Evolutionary conservation across 2,113 vertebrate species (phyloP).

Genomic region (Lepus americanus): DNA sequence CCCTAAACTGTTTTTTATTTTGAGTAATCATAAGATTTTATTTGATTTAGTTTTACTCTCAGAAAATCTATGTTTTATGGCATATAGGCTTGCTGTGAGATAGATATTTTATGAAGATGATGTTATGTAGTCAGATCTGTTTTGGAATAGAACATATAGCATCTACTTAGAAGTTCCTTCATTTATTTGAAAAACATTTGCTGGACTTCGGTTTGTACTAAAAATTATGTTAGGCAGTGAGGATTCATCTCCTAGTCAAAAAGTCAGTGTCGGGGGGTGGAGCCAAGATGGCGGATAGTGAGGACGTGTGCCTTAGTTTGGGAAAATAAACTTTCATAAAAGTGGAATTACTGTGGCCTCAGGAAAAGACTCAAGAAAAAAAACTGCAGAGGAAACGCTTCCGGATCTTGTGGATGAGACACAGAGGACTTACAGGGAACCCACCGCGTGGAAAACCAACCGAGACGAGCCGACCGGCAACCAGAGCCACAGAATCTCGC

Average conservation of each 20-base stretch:
- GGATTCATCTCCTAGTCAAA: background rate
- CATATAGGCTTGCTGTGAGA: background rate
- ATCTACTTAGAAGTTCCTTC: background rate
- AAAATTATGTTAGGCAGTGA: background rate
- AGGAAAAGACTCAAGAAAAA: too few relatives aligned
- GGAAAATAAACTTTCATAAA: too few relatives aligned
- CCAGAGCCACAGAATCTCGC: too few relatives aligned
- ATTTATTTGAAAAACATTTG: background rate
- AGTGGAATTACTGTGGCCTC: too few relatives aligned
- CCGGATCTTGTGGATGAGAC: too few relatives aligned
- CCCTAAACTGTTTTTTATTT: background rate
- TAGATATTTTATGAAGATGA: background rate
- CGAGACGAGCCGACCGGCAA: too few relatives aligned
- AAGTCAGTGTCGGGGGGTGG: background rate
- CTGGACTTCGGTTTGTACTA: background rate
- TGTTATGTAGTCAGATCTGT: background rate
- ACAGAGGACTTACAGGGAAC: too few relatives aligned
- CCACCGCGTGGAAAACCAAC: too few relatives aligned
- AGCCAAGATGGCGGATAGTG: too few relatives aligned
- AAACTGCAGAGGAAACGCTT: too few relatives aligned
- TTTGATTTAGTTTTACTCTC: conserved; percentile 51
- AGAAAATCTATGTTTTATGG: background rate
- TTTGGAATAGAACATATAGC: background rate
- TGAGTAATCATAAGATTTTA: conserved; percentile 15
- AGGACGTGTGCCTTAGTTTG: too few relatives aligned